Evolutionary conservation across 2,888 invertebrate genomes (phyloP), one percentile per base, ranked within the genome.

Genomic region (Caenorhabditis uteleia): DNA sequence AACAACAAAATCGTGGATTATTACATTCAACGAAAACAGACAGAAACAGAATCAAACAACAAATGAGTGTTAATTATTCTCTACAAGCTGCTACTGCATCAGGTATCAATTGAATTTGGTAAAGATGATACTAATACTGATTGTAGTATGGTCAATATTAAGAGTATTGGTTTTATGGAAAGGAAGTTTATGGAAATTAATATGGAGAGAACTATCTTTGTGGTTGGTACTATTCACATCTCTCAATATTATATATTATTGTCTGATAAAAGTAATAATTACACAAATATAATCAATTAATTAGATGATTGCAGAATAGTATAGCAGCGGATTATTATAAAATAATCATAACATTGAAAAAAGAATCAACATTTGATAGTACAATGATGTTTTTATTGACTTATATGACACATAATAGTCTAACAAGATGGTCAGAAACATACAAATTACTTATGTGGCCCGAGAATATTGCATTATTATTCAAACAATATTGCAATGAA

Each of bases 361-460:
- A 36, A 4, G 34, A 43, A 4, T 45, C 46, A n/a, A 46, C 54
- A 5, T 34, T 56, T 16, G 56, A 70, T 42, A 55, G 56, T 14
- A 50, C 58, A 16, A 46, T 62, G 0, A 66, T 53, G 36, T 49
- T 66, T 21, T 43, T 70, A n/a, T 39, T 70, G 26, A 50, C 58
- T 12, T 70, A 61, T 48, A 51, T 65, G 45, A 59, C 59, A 2
- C 42, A 31, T 23, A 58, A 56, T 33, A 55, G 58, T 43, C 39
- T 65, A 47, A 65, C 54, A 26, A 44, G 61, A 16, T 69, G 69
- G 67, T 43, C 39, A 10, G 59, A 61, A 23, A 62, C 61, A 10
- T 73, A 61, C 51, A 51, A 55, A 26, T 55, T 64, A 10, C 33
- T 73, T 3, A 46, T 29, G 20, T 73, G 73, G 73, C 73, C 73